A percentile compares a stretch with the other conserved stretches of the same genome.
Evolutionary conservation across 1,140 invertebrate genomes (phyloP).

Genomic region (Drosophila albomicans): DNA sequence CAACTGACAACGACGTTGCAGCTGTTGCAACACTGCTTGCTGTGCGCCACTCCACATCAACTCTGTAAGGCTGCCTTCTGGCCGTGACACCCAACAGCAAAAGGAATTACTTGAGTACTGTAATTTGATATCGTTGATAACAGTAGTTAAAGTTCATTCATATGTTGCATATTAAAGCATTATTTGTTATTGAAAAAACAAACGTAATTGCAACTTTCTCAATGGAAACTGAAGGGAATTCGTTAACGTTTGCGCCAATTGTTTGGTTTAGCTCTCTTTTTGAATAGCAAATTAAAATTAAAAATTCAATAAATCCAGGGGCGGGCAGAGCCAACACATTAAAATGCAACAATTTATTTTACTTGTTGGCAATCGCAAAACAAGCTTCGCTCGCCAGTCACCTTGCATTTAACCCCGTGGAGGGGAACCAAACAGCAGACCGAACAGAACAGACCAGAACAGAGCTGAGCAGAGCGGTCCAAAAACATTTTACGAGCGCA

Average conservation of each 20-base stretch:
- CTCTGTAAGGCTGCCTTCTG: not conserved
- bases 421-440: not conserved
- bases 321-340: conserved; percentile 50
- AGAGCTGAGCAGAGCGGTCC: conserved; percentile 34
- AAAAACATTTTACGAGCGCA: conserved; percentile 80
- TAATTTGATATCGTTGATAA: not conserved
- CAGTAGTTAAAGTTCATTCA: conserved; percentile 3
- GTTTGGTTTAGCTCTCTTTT: conserved; percentile 24
- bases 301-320: conserved; percentile 78
- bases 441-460: no score
- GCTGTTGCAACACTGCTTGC: conserved; percentile 10
- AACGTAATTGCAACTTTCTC: not conserved
- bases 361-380: conserved; percentile 65
- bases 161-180: not conserved
- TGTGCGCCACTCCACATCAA: not conserved
- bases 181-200: conserved; percentile 1
- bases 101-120: not conserved
- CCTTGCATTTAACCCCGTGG: conserved; percentile 42
- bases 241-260: conserved; percentile 12
- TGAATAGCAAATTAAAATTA: conserved; percentile 80
- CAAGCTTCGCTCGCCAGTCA: not conserved
- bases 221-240: conserved; percentile 17
- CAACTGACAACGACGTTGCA: conserved; percentile 57
- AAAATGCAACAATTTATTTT: conserved; percentile 84
- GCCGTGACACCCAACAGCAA: conserved; percentile 16